Evolutionary conservation across 2,797 vertebrate species (phyloP), one percentile per base, ranked within the genome.

Genomic region (Geotria australis): DNA sequence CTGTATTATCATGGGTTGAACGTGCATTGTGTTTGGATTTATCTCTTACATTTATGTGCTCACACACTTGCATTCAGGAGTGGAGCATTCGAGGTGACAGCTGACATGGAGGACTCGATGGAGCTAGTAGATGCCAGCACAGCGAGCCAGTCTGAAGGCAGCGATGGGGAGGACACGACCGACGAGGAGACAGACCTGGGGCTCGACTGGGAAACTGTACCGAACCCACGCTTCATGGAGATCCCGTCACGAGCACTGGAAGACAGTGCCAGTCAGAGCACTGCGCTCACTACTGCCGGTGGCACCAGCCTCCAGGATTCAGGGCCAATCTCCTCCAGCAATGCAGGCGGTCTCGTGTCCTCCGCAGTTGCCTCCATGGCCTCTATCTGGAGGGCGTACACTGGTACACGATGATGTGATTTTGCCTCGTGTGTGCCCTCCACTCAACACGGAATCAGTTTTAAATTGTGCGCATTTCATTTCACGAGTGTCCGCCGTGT

Each of bases 151-250:
- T 74, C 77, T 0, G 86, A 94, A 10, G 85, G 85, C 66, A 95
- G 86, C 10, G 51, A 55, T n/a, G 85, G 81, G 1, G 85, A 93
- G 0, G 88, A 95, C 61, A 73, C 47, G 1, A 62, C 86, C 58
- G 88, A 98, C 1, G 85, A 95, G 58, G 88, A 95, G 69, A 95
- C 88, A 0, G 86, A 95, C 73, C 73, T 98, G 56, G 89, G 89
- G 59, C 89, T 78, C 0, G 88, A 95, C 72, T 98, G 89, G 88
- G 89, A 98, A 76, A 95, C 93, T 2, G 77, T 98, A 61, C 89
- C 88, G 0, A 95, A 85, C 62, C 88, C 88, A 1, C 74, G 83
- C 2, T 98, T 98, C 69, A 95, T 83, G 9, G 88, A 98, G 47
- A 98, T 98, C 69, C 89, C 89, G 7, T 95, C 89, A 0, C 81